Evolutionary conservation across 2,888 invertebrate genomes (phyloP).

Genomic region (Cephus runcator): DNA sequence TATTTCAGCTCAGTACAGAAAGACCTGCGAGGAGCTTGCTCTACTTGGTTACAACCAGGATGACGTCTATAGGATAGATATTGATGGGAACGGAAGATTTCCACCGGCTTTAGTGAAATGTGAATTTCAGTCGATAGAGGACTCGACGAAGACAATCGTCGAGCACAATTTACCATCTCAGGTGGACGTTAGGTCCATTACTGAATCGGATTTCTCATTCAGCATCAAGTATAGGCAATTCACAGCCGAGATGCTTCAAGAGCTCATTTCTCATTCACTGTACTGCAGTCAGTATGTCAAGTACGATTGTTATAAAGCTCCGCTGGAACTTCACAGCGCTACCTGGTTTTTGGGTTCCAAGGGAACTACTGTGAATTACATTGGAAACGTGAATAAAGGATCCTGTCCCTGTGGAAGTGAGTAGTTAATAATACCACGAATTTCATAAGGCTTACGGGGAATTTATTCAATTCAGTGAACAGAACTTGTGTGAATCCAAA

Average conservation of each 20-base stretch:
- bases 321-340: slow-evolving; percentile 85
- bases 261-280: slow-evolving; percentile 87
- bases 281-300: slow-evolving; percentile 91
- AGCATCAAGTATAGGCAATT: slow-evolving; percentile 90
- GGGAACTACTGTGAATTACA: slow-evolving; percentile 82
- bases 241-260: slow-evolving; percentile 90
- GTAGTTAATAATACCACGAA: slow-evolving; percentile 19
- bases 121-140: slow-evolving; percentile 88
- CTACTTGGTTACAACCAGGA: slow-evolving; percentile 88
- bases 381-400: slow-evolving; percentile 79
- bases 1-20: slow-evolving; percentile 80
- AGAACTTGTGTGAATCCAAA: slow-evolving; percentile 84
- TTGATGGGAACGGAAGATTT: slow-evolving; percentile 92
- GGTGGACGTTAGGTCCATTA: slow-evolving; percentile 84
- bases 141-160: slow-evolving; percentile 86
- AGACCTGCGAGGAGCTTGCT: slow-evolving; percentile 93
- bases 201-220: slow-evolving; percentile 84
- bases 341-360: slow-evolving; percentile 90
- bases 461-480: slow-evolving; percentile 69
- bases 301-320: slow-evolving; percentile 91
- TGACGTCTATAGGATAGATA: slow-evolving; percentile 92
- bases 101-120: slow-evolving; percentile 93
- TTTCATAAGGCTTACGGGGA: background rate
- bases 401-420: slow-evolving; percentile 70
- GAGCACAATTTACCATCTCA: slow-evolving; percentile 92